These are phyloP conservation scores for Parus major DNA, from an alignment of 2,113 vertebrate species.

Conservation along the genomic window DNA sequence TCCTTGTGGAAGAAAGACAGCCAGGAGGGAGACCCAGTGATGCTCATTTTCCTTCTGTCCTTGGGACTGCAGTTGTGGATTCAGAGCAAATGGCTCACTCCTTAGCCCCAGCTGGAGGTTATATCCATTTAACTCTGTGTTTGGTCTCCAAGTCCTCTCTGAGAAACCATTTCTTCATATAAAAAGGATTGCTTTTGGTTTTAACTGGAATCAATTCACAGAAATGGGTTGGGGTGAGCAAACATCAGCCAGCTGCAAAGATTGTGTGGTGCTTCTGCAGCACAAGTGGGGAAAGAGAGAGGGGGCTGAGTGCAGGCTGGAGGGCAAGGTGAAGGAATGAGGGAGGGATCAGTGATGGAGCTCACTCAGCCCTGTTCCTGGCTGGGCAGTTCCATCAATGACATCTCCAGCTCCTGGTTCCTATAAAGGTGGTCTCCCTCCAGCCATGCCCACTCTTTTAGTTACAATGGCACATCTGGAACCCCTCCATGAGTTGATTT, in stretches of 20 bases:
- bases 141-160: not conserved
- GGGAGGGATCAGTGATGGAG: not conserved
- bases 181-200: not conserved
- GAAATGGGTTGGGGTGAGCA: not conserved
- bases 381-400: not conserved
- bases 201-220: not conserved
- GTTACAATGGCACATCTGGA: not conserved
- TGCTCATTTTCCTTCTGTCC: not conserved
- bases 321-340: not conserved
- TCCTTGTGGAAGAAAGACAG: not conserved
- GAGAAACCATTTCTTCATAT: not conserved
- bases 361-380: not conserved
- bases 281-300: no score
- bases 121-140: not conserved
- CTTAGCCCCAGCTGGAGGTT: not conserved
- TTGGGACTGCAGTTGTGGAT: not conserved
- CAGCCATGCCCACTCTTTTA: not conserved
- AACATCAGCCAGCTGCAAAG: rapidly evolving
- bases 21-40: not conserved
- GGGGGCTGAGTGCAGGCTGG: no score
- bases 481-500: not conserved
- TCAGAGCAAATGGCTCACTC: not conserved
- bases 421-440: not conserved
- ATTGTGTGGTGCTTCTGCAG: rapidly evolving
- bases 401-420: not conserved